Evolutionary conservation across 2,113 vertebrate genomes (phyloP), one percentile per base, ranked within the genome.

Genomic region (Dipodomys ordii): DNA sequence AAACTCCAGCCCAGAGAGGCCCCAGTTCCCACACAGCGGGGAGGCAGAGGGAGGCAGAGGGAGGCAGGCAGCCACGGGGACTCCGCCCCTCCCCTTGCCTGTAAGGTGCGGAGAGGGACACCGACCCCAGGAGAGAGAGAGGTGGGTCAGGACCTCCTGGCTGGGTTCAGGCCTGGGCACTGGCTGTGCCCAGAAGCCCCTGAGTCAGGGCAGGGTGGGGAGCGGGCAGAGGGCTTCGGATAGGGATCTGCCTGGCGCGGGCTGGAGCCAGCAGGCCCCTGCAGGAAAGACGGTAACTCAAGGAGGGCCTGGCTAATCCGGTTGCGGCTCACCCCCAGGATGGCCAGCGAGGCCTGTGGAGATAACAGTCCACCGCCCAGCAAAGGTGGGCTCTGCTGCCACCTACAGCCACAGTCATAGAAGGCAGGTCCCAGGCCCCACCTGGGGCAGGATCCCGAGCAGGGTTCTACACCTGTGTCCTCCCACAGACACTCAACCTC

Each of bases 401-500:
- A 98, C 96, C 98, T 98, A 98, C 97, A 98, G 98, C 77, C 98
- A 88, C 78, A n/a, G 67, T 25, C 13, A 86, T 80, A 93, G 84
- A 96, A 86, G 83, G 87, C 97, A 96, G 65, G 46, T 93, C 81
- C 94, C 81, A 89, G 16, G 91, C 82, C 92, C 49, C 12, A 95
- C 83, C 72, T 93, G 91, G 22, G 22, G 39, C 64, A 18, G 22
- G 27, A 22, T 49, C 49, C 12, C 12, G 9, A 23, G 39, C 64
- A 10, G 15, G 73, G 49, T 28, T 39, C 23, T 4, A 30, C 7
- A 44, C 1, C 20, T 1, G 1, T 57, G 2, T 62, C 53, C 4
- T 53, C 27, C 60, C 27, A 28, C 16, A 1, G 25, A 44, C 9
- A 18, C 9, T n/a, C 1, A 6, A 18, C 12, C 53, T 15, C 15